These are phyloP conservation scores for Neoaliturus tenellus DNA, from an alignment of 2,888 invertebrate species.

Conservation along the genomic window DNA sequence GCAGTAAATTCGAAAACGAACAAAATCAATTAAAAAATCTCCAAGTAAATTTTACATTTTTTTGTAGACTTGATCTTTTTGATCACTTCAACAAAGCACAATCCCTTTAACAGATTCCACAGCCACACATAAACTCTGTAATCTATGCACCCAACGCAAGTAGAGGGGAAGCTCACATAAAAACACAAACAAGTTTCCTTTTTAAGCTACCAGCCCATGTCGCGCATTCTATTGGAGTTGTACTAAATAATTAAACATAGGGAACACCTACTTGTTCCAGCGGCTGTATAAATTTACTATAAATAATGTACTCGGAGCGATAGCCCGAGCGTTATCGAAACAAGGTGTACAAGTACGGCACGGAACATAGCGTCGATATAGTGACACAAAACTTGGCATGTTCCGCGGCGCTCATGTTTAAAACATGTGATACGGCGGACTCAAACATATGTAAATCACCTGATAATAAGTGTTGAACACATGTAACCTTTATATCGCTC, in stretches of 20 bases:
- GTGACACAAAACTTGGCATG: conserved; percentile 43
- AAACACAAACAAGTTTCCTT: conserved; percentile 19
- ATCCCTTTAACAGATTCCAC: no score
- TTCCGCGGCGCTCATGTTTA: conserved; percentile 47
- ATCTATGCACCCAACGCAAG: background rate
- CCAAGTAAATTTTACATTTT: no score
- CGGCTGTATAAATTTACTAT: conserved; percentile 3
- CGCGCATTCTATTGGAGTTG: background rate
- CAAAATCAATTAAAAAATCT: no score
- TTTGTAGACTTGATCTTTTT: no score
- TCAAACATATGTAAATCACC: conserved; percentile 53
- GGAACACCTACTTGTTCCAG: conserved; percentile 19
- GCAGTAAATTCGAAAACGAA: no score
- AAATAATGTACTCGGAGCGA: conserved; percentile 9
- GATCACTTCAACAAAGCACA: no score
- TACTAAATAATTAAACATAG: conserved; percentile 22
- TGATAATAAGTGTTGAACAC: conserved; percentile 53
- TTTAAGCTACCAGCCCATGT: background rate
- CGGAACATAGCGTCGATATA: background rate
- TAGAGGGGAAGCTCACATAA: background rate
- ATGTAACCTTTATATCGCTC: conserved; percentile 12
- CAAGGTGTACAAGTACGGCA: conserved; percentile 45
- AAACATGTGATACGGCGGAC: conserved; percentile 47
- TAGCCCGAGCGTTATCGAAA: conserved; percentile 36
- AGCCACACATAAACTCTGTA: no score